Conservation (phyloP, 53 echinoderm and acorn worm genomes). For the Luidia sarsii region DNA sequence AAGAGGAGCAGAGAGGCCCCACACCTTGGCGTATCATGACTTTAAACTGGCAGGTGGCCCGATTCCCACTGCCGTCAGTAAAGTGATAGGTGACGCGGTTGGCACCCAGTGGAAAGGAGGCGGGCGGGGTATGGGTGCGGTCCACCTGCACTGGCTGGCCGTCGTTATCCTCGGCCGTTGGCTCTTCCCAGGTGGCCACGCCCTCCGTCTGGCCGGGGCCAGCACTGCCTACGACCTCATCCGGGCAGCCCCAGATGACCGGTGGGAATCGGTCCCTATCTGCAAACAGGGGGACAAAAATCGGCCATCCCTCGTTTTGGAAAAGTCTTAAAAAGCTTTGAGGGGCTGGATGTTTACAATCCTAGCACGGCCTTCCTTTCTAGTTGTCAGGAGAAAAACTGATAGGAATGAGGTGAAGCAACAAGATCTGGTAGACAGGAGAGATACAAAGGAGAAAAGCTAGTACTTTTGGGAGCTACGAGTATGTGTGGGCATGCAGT, state of each 20-base stretch:
- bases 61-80: constrained; percentile 15
- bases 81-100: constrained; percentile 21
- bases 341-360: too few species aligned
- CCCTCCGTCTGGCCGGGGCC: neutral
- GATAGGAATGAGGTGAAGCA: too few species aligned
- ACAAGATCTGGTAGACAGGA: too few species aligned
- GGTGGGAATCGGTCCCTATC: constrained; percentile 8
- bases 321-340: too few species aligned
- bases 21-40: constrained; percentile 20
- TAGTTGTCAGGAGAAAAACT: too few species aligned
- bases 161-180: neutral
- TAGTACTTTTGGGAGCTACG: too few species aligned
- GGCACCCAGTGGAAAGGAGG: neutral
- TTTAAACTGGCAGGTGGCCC: constrained; percentile 7
- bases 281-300: too few species aligned
- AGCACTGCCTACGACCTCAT: neutral
- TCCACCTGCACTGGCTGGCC: neutral
- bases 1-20: too few species aligned
- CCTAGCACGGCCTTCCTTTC: too few species aligned
- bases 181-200: constrained; percentile 31
- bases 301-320: too few species aligned
- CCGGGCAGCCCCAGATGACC: constrained; percentile 23
- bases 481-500: too few species aligned
- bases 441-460: too few species aligned
- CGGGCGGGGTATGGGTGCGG: neutral